Evolutionary conservation across 2,797 vertebrate species (phyloP).

Genomic region (Sebastes ruberrimus): DNA sequence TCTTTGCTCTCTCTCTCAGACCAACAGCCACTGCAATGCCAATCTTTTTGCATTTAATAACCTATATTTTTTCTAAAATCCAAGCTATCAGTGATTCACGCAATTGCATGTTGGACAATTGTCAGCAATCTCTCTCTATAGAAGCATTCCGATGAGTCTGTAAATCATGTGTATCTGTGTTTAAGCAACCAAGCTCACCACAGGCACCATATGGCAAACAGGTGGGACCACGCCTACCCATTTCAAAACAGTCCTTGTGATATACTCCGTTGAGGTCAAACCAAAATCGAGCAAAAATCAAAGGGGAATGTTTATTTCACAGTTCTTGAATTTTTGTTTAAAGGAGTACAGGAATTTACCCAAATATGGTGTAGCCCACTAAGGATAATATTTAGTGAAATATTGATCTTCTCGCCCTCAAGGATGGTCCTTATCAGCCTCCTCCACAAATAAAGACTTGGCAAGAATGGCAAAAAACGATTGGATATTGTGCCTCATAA

Average conservation of each 20-base stretch:
- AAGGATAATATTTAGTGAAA: too few relatives aligned
- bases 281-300: neutral
- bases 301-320: neutral
- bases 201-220: conserved; percentile 32
- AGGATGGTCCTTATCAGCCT: neutral
- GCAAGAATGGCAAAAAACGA: neutral
- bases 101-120: neutral
- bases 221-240: neutral
- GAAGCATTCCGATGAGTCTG: neutral
- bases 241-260: neutral
- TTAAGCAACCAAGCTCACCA: neutral
- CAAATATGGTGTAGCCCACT: neutral
- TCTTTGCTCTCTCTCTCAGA: neutral
- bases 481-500: neutral
- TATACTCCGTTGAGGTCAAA: neutral
- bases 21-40: conserved; percentile 3
- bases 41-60: conserved; percentile 20
- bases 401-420: neutral
- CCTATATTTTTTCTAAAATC: neutral
- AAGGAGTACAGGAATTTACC: neutral
- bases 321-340: neutral
- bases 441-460: neutral
- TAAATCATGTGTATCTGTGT: neutral
- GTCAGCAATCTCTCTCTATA: neutral
- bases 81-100: neutral